Evolutionary conservation across 2,113 vertebrate genomes (phyloP).

Genomic region (Petaurus breviceps): DNA sequence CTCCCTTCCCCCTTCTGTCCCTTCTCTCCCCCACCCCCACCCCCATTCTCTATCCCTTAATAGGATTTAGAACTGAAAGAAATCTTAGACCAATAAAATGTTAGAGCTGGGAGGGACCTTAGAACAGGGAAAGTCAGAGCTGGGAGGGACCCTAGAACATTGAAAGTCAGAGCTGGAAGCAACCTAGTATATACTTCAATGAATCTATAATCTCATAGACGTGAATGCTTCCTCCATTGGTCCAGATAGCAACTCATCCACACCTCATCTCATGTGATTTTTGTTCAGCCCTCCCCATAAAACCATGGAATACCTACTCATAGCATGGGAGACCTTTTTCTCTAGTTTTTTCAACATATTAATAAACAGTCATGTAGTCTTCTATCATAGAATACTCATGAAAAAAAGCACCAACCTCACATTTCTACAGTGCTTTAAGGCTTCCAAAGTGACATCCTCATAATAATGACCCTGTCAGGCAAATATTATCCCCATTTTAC

Average conservation of each 20-base stretch:
- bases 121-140: not conserved
- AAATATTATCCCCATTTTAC: slow-evolving; percentile 14
- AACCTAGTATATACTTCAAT: not conserved
- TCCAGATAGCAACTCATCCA: not conserved
- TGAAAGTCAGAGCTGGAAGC: not conserved
- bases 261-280: not conserved
- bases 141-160: not conserved
- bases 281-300: not conserved
- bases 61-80: not conserved
- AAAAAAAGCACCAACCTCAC: not conserved
- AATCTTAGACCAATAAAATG: not conserved
- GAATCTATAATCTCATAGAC: not conserved
- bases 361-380: not conserved
- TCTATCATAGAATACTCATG: not conserved
- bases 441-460: not conserved
- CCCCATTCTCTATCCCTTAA: not conserved
- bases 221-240: not conserved
- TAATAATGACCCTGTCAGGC: not conserved
- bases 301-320: not conserved
- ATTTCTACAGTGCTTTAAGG: not conserved
- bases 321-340: not conserved
- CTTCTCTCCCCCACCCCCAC: no score
- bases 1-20: not conserved
- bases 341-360: not conserved
- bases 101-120: not conserved